Evolutionary conservation across 2,113 vertebrate species (phyloP), one percentile per base, ranked within the genome.

Genomic region (Chionomys nivalis): DNA sequence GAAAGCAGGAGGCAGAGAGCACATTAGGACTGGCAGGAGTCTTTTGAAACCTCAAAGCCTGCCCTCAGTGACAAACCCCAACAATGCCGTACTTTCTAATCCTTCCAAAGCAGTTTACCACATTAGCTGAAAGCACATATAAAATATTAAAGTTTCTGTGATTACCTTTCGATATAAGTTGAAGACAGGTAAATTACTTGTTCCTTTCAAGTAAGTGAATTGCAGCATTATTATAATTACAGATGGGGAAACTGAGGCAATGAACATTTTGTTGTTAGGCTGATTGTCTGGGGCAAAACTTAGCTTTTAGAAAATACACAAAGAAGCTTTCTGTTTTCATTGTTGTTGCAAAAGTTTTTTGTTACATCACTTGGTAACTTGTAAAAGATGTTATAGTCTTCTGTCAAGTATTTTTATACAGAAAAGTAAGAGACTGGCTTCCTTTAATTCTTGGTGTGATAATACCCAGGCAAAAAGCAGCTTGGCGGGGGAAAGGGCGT

Each of bases 241-340:
- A 90, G 55, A 58, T 75, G 42, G 72, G 92, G 82, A 70, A 73
- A 63, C 61, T 52, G 92, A 96, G 87, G 61, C 85, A 76, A 7
- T 83, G 78, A 68, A 26, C 52, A 63, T 91, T 82, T 91, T 47
- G 28, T n/a, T 73, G 12, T 88, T 91, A 47, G 4, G 36, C n/a
- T 94, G 17, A 52, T 92, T 85, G 17, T 49, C 5, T 58, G n/a
- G 23, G 1, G 39, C 31, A 24, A 19, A 36, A 33, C 10, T 52
- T 36, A 39, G 13, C 83, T 58, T 42, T 49, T 70, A 21, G 77
- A 42, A 94, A 89, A 76, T 42, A 61, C n/a, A 90, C 7, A 52
- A 58, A 88, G 55, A 79, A 65, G 81, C 39, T 52, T 42, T 13
- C 1, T 77, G 76, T 70, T 49, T 44, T 73, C 2, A 7, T 90